phyloP scores from a whole-genome alignment of 2,797 vertebrate genomes.

The Acanthurus lineatus region DNA sequence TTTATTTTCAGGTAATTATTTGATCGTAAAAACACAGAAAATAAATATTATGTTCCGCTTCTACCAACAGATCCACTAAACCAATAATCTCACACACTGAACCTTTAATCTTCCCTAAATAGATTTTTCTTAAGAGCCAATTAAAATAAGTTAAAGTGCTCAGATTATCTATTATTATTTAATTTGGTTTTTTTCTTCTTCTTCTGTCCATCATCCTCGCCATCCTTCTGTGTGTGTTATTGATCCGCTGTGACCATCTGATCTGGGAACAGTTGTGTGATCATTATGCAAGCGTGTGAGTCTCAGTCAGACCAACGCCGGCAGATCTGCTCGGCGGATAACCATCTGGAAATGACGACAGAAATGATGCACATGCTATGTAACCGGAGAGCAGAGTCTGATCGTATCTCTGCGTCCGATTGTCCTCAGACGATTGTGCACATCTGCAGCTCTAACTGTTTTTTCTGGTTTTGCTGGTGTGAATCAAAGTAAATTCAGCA shows the following conservation, averaged over 20 bases:
- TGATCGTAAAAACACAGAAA: too few relatives aligned
- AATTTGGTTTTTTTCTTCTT: neutral
- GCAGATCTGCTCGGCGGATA: conserved; percentile 46
- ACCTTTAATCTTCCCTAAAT: neutral
- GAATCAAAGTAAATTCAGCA: neutral
- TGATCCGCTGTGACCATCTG: conserved; percentile 34
- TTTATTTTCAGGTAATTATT: too few relatives aligned
- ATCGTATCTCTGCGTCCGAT: conserved; percentile 49
- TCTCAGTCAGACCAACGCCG: neutral
- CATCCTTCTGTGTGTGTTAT: conserved; percentile 2
- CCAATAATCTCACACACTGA: too few relatives aligned
- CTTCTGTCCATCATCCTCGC: neutral
- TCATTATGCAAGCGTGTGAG: conserved; percentile 35
- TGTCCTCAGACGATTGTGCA: conserved; percentile 46
- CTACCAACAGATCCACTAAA: too few relatives aligned
- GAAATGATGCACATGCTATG: conserved; percentile 53
- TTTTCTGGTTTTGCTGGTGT: neutral
- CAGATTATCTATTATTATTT: accelerated
- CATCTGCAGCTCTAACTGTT: conserved; percentile 26
- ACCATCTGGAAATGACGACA: conserved; percentile 67
- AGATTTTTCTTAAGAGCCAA: neutral
- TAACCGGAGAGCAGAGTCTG: conserved; percentile 56
- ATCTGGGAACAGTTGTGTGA: conserved; percentile 32
- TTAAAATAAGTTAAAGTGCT: neutral
- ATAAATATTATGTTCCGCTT: too few relatives aligned